phyloP scores from a whole-genome alignment of 2,113 vertebrate species.

The Capreolus pygargus region DNA sequence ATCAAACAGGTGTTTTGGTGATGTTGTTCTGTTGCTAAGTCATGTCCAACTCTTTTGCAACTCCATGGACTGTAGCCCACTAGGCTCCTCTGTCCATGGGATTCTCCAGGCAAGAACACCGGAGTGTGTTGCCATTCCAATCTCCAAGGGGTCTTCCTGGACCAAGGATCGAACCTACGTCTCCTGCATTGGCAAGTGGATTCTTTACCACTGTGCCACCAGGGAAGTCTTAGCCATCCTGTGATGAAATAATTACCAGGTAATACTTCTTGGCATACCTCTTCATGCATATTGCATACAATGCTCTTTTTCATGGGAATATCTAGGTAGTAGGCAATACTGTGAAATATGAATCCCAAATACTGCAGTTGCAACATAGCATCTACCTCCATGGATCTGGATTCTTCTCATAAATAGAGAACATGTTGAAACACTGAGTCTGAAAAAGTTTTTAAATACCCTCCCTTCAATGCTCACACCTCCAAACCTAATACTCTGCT shows the following conservation, averaged over 20 bases:
- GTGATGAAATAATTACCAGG: background rate
- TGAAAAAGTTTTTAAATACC: background rate
- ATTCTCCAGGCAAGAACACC: background rate
- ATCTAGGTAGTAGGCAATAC: background rate
- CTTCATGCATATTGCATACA: background rate
- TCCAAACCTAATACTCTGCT: background rate
- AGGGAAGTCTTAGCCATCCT: background rate
- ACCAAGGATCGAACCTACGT: accelerated
- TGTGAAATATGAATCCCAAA: background rate
- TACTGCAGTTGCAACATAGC: background rate
- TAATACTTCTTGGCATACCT: background rate
- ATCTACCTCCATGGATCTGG: background rate
- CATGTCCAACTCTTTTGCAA: background rate
- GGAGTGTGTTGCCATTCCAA: background rate
- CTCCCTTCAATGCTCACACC: background rate
- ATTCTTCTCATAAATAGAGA: background rate
- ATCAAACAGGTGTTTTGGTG: background rate
- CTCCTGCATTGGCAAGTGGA: background rate
- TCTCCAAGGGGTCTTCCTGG: background rate
- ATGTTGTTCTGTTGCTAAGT: background rate
- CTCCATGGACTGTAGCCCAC: background rate
- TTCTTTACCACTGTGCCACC: background rate
- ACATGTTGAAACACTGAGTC: background rate
- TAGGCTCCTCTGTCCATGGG: background rate
- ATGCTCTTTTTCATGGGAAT: background rate